Evolutionary conservation across 1,140 invertebrate genomes (phyloP).

Genomic region (Latrodectus geometricus): DNA sequence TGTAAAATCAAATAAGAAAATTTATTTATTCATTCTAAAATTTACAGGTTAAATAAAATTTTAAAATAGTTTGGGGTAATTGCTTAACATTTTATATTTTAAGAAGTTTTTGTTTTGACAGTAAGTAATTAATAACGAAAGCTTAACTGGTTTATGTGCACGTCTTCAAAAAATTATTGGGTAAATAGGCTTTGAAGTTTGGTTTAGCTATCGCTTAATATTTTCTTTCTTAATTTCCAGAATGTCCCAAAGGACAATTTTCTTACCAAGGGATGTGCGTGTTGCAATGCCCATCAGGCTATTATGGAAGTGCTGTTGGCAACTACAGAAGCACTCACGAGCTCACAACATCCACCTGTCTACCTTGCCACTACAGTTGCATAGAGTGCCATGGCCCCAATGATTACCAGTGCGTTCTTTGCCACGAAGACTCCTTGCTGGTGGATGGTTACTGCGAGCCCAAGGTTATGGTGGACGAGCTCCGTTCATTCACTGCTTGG

Average conservation of each 20-base stretch:
- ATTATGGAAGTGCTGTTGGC: conserved; percentile 59
- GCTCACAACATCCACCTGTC: conserved; percentile 65
- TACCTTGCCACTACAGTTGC: conserved; percentile 75
- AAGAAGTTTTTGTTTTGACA: too few species aligned
- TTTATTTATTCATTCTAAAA: too few species aligned
- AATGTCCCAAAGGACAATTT: conserved; percentile 68
- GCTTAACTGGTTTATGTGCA: too few species aligned
- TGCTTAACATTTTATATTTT: too few species aligned
- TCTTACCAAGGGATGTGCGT: conserved; percentile 69
- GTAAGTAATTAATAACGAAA: too few species aligned
- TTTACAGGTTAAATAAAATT: too few species aligned
- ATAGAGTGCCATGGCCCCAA: conserved; percentile 72
- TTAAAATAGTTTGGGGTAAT: too few species aligned
- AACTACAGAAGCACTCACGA: conserved; percentile 17
- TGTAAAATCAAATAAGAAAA: too few species aligned
- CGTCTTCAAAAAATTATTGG: too few species aligned
- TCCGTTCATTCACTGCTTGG: conserved; percentile 54
- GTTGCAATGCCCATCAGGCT: conserved; percentile 68
- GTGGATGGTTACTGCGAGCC: conserved; percentile 60
- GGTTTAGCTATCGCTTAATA: too few species aligned
- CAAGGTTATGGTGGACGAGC: conserved; percentile 54
- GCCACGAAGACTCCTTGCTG: conserved; percentile 67
- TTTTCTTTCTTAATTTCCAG: conserved; percentile 66
- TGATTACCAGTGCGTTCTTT: conserved; percentile 73
- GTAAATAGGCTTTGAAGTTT: too few species aligned